Evolutionary conservation across 2,888 invertebrate species (phyloP).

Genomic region (Drosophila formosana): DNA sequence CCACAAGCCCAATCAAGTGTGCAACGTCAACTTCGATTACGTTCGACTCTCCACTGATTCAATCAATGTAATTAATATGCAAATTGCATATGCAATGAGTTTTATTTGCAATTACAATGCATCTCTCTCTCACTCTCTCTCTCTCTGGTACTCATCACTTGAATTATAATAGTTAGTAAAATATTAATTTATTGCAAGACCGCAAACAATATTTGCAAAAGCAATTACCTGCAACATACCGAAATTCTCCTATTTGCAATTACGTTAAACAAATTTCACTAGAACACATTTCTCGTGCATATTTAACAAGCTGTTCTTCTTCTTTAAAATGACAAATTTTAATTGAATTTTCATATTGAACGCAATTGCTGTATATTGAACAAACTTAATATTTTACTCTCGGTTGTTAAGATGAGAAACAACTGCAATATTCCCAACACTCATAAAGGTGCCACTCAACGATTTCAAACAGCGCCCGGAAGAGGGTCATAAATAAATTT

Average conservation of each 20-base stretch:
- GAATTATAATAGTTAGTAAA: constrained; percentile 7
- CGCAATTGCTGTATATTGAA: not conserved
- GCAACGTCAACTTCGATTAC: constrained; percentile 22
- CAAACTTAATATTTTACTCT: not conserved
- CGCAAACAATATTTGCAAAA: constrained; percentile 9
- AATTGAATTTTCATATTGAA: not conserved
- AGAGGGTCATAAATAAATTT: constrained; percentile 50
- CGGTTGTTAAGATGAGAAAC: not conserved
- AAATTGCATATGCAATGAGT: constrained; percentile 30
- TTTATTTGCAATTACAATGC: constrained; percentile 6
- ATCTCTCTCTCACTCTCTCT: not conserved
- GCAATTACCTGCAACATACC: constrained; percentile 7
- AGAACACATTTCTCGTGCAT: not conserved
- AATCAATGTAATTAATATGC: constrained; percentile 23
- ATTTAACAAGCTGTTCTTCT: not conserved
- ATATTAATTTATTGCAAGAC: constrained; percentile 8
- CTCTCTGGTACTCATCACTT: constrained; percentile 1
- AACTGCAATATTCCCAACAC: not conserved
- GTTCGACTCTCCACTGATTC: constrained; percentile 2
- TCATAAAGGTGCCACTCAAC: constrained; percentile 1
- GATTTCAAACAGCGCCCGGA: constrained; percentile 16
- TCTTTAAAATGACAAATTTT: not conserved
- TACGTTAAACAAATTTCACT: not conserved
- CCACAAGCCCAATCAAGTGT: constrained; percentile 22
- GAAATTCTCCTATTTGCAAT: not conserved